These are phyloP conservation scores for Myanophis thanlyinensis DNA, from an alignment of 2,113 vertebrate species.

Conservation along the genomic window DNA sequence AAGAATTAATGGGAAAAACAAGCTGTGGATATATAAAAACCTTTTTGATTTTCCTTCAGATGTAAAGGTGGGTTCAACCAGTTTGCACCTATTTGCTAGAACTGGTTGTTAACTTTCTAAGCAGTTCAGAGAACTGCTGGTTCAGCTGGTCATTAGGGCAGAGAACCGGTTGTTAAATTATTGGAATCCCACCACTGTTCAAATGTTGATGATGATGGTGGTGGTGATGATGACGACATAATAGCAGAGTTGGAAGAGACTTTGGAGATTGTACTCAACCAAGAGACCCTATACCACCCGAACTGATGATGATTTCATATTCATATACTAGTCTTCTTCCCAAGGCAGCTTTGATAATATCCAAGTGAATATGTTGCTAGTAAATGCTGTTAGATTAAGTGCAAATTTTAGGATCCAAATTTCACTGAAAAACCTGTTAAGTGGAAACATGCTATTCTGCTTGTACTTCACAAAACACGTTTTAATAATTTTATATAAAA, in stretches of 20 bases:
- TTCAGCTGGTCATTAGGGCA: no score
- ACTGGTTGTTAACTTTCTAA: no score
- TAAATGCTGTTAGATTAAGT: neutral
- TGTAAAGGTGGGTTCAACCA: no score
- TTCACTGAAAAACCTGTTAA: neutral
- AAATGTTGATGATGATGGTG: neutral
- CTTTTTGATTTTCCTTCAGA: neutral
- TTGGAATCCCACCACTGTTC: no score
- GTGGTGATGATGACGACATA: neutral
- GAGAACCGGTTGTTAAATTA: no score
- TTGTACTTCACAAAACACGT: neutral
- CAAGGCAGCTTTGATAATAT: neutral
- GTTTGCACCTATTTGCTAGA: no score
- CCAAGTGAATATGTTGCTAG: neutral
- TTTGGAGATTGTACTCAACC: neutral
- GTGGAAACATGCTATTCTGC: neutral
- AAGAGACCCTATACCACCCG: neutral
- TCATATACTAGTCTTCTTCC: neutral
- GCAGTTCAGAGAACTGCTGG: no score
- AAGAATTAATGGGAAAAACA: neutral
- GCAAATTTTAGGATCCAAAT: neutral
- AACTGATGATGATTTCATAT: neutral
- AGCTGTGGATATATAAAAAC: neutral
- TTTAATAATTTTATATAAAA: neutral
- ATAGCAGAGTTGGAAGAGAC: neutral